Conservation (phyloP, 2,888 invertebrate species). For the Sycophila texana region DNA sequence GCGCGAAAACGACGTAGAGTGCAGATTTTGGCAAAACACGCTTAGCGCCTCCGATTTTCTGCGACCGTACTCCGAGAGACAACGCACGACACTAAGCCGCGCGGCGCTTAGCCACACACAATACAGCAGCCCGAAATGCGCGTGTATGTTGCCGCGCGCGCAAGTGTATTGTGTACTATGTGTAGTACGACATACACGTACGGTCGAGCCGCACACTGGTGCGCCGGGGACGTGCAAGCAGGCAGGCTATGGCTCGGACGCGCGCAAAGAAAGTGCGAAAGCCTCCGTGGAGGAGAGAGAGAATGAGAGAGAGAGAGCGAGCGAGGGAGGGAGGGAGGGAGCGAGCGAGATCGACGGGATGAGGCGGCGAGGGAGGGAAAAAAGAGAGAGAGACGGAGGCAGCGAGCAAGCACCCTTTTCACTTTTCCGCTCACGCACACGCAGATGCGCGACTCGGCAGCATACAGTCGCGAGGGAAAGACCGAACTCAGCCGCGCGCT, state of each 20-base stretch:
- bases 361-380: background rate
- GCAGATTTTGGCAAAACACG: constrained; percentile 25
- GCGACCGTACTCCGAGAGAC: constrained; percentile 23
- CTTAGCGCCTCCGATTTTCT: constrained; percentile 26
- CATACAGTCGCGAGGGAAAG: background rate
- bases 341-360: background rate
- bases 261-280: constrained; percentile 9
- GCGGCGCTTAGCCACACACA: background rate
- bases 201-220: background rate
- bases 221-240: too few relatives aligned
- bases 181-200: background rate
- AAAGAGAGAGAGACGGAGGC: constrained; percentile 3
- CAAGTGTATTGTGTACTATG: background rate
- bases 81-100: constrained; percentile 13
- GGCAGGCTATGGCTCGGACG: too few relatives aligned
- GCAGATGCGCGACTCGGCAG: background rate
- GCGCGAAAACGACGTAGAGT: background rate
- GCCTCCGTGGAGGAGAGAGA: background rate
- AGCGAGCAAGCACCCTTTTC: background rate
- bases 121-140: background rate
- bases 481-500: background rate
- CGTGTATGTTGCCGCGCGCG: background rate
- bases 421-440: constrained; percentile 11
- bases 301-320: constrained; percentile 1
- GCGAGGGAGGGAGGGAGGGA: constrained; percentile 5